phyloP scores from a whole-genome alignment of 1,140 invertebrate species.

The Caenorhabditis tropicalis region DNA sequence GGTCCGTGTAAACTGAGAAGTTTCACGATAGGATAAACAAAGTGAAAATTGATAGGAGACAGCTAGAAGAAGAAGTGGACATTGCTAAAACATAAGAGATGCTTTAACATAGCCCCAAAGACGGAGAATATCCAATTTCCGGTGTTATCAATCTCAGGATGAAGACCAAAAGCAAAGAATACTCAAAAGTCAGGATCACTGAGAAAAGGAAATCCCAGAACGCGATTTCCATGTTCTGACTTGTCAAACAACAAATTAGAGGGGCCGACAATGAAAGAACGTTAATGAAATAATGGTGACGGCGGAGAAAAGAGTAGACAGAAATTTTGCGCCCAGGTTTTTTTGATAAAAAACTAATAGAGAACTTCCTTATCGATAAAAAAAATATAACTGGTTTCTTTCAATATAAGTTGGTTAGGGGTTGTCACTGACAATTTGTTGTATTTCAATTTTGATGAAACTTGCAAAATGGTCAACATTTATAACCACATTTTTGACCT shows the following conservation, averaged over 20 bases:
- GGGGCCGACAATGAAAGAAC: neutral
- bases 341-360: neutral
- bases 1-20: constrained; percentile 37
- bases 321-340: neutral
- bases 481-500: too few species aligned
- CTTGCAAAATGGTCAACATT: too few species aligned
- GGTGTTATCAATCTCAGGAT: constrained; percentile 6
- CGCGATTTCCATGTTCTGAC: neutral
- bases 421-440: too few species aligned
- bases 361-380: neutral
- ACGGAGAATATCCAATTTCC: constrained; percentile 26
- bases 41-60: constrained; percentile 33
- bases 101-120: neutral
- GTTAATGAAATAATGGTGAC: constrained; percentile 37
- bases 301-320: neutral
- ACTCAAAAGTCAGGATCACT: neutral
- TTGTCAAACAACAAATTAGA: constrained; percentile 42
- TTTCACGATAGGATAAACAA: constrained; percentile 40
- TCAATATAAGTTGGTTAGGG: too few species aligned
- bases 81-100: neutral
- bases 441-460: too few species aligned
- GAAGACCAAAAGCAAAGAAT: neutral
- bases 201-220: neutral
- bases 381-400: neutral
- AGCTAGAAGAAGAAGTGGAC: neutral